phyloP scores from a whole-genome alignment of 2,113 vertebrate species.

The Dicerorhinus sumatrensis region DNA sequence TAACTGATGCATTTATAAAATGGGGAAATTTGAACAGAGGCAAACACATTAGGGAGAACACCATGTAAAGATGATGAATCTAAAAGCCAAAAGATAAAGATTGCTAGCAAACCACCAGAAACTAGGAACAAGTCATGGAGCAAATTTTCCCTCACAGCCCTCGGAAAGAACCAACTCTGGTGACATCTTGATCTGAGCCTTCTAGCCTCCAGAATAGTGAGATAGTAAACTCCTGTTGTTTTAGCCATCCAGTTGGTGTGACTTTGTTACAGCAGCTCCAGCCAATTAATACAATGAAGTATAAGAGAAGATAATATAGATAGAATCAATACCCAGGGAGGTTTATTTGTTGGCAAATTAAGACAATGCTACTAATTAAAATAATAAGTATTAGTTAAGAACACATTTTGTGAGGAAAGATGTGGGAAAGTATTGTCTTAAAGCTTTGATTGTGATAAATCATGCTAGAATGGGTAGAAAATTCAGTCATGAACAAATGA shows the following conservation, averaged over 20 bases:
- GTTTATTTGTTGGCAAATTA: constrained; percentile 17
- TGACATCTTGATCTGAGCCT: background rate
- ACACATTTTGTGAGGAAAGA: background rate
- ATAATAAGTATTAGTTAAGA: background rate
- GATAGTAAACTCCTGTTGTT: background rate
- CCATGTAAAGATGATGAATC: background rate
- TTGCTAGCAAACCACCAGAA: background rate
- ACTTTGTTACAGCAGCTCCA: background rate
- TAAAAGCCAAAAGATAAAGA: background rate
- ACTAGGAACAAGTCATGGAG: too few species aligned
- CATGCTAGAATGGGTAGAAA: constrained; percentile 2
- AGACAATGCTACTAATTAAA: background rate
- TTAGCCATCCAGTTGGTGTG: too few species aligned
- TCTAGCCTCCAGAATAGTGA: background rate
- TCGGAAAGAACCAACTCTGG: background rate
- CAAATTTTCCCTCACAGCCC: background rate
- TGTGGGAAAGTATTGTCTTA: background rate
- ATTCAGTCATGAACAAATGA: constrained; percentile 26
- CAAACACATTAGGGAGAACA: background rate
- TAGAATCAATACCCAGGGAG: background rate
- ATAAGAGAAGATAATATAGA: background rate
- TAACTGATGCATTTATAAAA: background rate
- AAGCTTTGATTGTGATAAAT: constrained; percentile 39
- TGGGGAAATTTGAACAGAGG: background rate
- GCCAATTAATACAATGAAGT: background rate